phyloP scores from a whole-genome alignment of 2,113 vertebrate genomes.

The Sceloporus undulatus region DNA sequence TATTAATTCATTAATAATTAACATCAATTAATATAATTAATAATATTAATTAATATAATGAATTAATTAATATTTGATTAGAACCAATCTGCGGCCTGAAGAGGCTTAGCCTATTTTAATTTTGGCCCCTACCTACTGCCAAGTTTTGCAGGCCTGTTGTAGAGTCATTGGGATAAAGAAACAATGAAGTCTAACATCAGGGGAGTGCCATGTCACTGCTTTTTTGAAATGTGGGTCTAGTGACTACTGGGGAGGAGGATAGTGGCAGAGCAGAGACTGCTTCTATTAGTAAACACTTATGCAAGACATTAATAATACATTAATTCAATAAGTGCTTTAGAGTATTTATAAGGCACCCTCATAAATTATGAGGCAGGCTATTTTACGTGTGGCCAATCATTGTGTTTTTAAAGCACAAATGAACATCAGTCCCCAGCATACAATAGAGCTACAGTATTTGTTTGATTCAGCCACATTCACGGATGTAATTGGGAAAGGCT shows the following conservation, averaged over 20 bases:
- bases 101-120: no score
- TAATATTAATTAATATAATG: no score
- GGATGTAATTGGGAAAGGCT: not conserved
- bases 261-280: not conserved
- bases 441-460: not conserved
- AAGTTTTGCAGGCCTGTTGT: no score
- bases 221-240: not conserved
- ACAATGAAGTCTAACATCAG: not conserved
- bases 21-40: no score
- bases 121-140: no score
- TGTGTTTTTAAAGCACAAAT: not conserved
- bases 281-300: conserved; percentile 10
- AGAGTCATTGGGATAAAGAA: not conserved
- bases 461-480: not conserved
- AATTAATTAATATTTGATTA: no score
- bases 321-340: conserved; percentile 29
- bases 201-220: not conserved
- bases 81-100: no score
- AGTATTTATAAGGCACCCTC: not conserved
- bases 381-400: not conserved
- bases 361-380: not conserved
- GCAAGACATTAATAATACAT: conserved; percentile 25
- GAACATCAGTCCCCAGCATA: not conserved
- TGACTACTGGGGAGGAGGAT: not conserved
- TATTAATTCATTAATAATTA: no score